phyloP scores from a whole-genome alignment of 2,797 vertebrate genomes.

The Propithecus deckenii region DNA sequence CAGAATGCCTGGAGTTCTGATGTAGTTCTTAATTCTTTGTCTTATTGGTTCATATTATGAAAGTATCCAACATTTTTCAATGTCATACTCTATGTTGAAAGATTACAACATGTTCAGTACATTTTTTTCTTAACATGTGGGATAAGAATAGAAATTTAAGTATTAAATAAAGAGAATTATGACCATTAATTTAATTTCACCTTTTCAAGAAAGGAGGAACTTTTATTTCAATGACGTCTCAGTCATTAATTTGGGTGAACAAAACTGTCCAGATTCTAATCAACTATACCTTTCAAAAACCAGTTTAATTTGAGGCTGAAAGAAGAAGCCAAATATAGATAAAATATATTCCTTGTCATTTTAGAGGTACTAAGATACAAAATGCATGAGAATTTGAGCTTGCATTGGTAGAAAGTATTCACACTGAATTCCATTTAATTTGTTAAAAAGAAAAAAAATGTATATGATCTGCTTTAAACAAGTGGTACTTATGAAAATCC shows the following conservation, averaged over 20 bases:
- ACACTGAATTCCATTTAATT: not conserved
- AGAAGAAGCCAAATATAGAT: slow-evolving; percentile 10
- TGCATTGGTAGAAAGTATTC: not conserved
- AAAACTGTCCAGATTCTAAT: slow-evolving; percentile 11
- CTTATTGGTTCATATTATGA: not conserved
- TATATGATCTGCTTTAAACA: not conserved
- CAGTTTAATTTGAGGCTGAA: slow-evolving; percentile 19
- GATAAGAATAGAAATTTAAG: not conserved
- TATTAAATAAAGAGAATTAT: slow-evolving; percentile 1
- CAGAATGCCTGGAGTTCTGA: not conserved
- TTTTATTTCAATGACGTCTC: not conserved
- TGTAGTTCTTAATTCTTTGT: not conserved
- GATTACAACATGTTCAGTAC: not conserved
- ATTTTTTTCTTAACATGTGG: not conserved
- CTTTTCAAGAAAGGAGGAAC: not conserved
- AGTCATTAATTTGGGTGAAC: slow-evolving; percentile 23
- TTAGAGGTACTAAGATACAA: not conserved
- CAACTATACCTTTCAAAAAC: slow-evolving; percentile 27
- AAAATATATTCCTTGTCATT: slow-evolving; percentile 9
- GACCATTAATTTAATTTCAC: slow-evolving; percentile 12
- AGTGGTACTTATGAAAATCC: not conserved
- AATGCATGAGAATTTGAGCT: slow-evolving; percentile 5
- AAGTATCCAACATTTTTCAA: not conserved
- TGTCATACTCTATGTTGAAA: not conserved
- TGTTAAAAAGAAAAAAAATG: not conserved